A percentile compares a stretch with the other conserved stretches of the same genome.
These are phyloP conservation scores for Bathynomus jamesi DNA, from an alignment of 1,140 invertebrate genomes.

Conservation along the genomic window DNA sequence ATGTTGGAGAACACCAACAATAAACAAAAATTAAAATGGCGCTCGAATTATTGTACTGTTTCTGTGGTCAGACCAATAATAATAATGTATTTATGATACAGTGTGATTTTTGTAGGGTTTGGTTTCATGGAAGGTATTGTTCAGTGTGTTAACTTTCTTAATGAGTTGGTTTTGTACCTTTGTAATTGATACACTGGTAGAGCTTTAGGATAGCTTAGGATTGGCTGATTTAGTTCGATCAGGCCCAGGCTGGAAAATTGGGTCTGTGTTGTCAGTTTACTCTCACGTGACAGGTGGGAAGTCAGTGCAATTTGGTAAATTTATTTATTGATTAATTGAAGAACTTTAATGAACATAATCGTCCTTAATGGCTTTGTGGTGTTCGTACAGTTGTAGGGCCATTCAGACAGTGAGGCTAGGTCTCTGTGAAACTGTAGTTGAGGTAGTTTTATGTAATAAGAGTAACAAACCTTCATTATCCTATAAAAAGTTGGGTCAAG, in stretches of 20 bases:
- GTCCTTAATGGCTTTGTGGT: no score
- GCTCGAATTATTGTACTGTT: constrained; percentile 15
- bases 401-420: no score
- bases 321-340: not conserved
- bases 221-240: not conserved
- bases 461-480: no score
- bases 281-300: not conserved
- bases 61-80: constrained; percentile 14
- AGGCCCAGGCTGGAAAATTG: not conserved
- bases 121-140: constrained; percentile 16
- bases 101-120: constrained; percentile 16
- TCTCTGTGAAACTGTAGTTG: no score
- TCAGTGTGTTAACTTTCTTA: not conserved
- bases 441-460: no score
- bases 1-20: no score
- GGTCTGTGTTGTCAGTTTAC: not conserved
- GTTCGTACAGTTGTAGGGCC: no score
- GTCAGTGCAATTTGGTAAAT: not conserved
- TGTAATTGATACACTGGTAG: not conserved
- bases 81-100: constrained; percentile 15
- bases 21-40: constrained; percentile 9
- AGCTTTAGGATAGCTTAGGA: not conserved
- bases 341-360: no score
- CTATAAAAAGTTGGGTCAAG: no score
- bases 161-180: not conserved